These are phyloP conservation scores for Ctena decussata DNA, from an alignment of 2,888 invertebrate genomes.

Conservation along the genomic window DNA sequence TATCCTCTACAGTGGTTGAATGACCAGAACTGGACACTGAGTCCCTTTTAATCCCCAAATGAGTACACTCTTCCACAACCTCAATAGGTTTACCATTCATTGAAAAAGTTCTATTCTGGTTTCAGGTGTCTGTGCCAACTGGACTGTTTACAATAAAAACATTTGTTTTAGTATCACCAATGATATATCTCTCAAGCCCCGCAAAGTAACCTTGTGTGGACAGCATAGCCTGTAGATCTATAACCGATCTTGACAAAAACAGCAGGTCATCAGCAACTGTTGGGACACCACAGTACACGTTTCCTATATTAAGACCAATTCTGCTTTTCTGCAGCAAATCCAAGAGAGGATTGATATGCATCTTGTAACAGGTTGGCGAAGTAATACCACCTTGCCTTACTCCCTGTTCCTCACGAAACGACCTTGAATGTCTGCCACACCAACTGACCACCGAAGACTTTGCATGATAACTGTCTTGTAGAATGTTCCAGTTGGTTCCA, in stretches of 20 bases:
- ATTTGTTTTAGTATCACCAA: too few species aligned
- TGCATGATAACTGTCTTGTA: conserved; percentile 9
- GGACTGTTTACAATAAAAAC: too few species aligned
- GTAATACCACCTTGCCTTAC: conserved; percentile 16
- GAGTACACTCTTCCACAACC: too few species aligned
- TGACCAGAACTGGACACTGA: too few species aligned
- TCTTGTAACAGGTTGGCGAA: conserved; percentile 5
- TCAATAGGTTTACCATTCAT: too few species aligned
- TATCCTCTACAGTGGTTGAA: background rate
- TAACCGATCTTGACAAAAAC: too few species aligned
- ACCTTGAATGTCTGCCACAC: background rate
- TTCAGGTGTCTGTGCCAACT: too few species aligned
- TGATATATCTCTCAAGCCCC: too few species aligned
- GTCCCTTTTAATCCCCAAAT: too few species aligned
- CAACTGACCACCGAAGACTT: background rate
- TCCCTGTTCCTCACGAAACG: background rate
- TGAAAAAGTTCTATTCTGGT: too few species aligned
- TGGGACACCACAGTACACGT: background rate
- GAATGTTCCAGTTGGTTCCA: background rate
- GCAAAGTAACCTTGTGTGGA: too few species aligned
- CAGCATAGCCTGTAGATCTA: too few species aligned
- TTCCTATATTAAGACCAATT: background rate
- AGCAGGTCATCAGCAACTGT: background rate
- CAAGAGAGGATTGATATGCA: conserved; percentile 17
- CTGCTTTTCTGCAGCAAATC: background rate